Conservation (phyloP, 1,140 invertebrate genomes). For the Geopemphigus sp. region DNA sequence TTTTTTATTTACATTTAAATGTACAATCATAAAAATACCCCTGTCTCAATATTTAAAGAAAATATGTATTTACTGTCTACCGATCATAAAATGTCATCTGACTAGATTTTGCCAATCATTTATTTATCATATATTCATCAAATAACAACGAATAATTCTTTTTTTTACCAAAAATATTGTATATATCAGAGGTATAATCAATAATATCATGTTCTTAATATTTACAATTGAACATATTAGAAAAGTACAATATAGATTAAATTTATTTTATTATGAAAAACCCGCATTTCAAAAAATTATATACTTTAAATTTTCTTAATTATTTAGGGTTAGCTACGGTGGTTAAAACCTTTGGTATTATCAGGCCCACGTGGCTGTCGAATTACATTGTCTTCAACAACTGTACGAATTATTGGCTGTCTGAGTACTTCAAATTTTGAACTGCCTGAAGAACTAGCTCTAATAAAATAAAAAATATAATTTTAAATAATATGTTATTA, state of each 20-base stretch:
- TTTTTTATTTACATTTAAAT: slow-evolving; percentile 42
- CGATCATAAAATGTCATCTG: neutral
- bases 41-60: slow-evolving; percentile 22
- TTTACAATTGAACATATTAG: slow-evolving; percentile 37
- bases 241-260: slow-evolving; percentile 30
- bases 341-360: slow-evolving; percentile 45
- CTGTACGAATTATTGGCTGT: slow-evolving; percentile 13
- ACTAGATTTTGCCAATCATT: slow-evolving; percentile 16
- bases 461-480: neutral
- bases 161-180: neutral
- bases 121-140: no score
- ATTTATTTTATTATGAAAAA: slow-evolving; percentile 37
- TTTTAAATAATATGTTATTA: neutral
- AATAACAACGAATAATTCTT: neutral
- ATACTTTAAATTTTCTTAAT: neutral
- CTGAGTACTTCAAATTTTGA: slow-evolving; percentile 35
- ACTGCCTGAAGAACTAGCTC: slow-evolving; percentile 43
- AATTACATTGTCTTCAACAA: slow-evolving; percentile 42
- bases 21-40: slow-evolving; percentile 33
- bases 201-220: slow-evolving; percentile 6
- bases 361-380: slow-evolving; percentile 38
- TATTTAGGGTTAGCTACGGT: slow-evolving; percentile 44
- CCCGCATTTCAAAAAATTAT: slow-evolving; percentile 7
- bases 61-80: neutral
- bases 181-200: slow-evolving; percentile 21